Evolutionary conservation across 2,113 vertebrate genomes (phyloP).

Genomic region (Kryptolebias marmoratus): DNA sequence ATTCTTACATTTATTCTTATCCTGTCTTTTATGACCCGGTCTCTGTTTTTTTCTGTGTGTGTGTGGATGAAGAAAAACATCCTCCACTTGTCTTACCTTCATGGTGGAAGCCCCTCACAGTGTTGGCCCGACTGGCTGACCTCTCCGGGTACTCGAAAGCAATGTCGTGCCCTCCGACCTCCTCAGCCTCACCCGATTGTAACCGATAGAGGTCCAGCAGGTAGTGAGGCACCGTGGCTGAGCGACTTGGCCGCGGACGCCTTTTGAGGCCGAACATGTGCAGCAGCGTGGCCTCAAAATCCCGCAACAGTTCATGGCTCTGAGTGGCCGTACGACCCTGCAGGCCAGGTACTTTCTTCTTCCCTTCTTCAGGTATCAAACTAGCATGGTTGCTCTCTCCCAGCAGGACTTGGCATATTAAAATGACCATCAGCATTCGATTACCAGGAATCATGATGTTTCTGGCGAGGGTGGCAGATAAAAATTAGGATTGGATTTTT

Average conservation of each 20-base stretch:
- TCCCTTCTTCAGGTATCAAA: slow-evolving; percentile 96
- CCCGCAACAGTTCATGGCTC: slow-evolving; percentile 97
- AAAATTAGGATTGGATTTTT: slow-evolving; percentile 44
- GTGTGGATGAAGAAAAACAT: neutral
- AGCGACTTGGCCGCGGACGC: slow-evolving; percentile 91
- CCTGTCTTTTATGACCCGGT: neutral
- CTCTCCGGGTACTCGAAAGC: slow-evolving; percentile 93
- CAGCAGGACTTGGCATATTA: slow-evolving; percentile 99
- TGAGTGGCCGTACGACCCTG: slow-evolving; percentile 89
- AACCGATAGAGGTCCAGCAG: slow-evolving; percentile 98
- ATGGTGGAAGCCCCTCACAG: slow-evolving; percentile 98
- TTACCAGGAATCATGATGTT: slow-evolving; percentile 99
- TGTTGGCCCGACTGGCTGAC: slow-evolving; percentile 95
- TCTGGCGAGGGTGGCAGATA: slow-evolving; percentile 79
- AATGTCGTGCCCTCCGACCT: slow-evolving; percentile 83
- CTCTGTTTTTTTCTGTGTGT: neutral
- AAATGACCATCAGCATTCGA: slow-evolving; percentile 99
- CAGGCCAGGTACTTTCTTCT: slow-evolving; percentile 93
- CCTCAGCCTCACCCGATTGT: slow-evolving; percentile 94
- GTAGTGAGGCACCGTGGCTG: slow-evolving; percentile 91
- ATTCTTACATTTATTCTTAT: slow-evolving; percentile 4
- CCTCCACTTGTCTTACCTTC: slow-evolving; percentile 84
- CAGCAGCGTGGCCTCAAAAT: slow-evolving; percentile 98
- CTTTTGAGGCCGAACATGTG: slow-evolving; percentile 98
- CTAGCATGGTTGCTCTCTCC: slow-evolving; percentile 97